Evolutionary conservation across 1,140 invertebrate species (phyloP).

Genomic region (Drosophila pseudoobscura): DNA sequence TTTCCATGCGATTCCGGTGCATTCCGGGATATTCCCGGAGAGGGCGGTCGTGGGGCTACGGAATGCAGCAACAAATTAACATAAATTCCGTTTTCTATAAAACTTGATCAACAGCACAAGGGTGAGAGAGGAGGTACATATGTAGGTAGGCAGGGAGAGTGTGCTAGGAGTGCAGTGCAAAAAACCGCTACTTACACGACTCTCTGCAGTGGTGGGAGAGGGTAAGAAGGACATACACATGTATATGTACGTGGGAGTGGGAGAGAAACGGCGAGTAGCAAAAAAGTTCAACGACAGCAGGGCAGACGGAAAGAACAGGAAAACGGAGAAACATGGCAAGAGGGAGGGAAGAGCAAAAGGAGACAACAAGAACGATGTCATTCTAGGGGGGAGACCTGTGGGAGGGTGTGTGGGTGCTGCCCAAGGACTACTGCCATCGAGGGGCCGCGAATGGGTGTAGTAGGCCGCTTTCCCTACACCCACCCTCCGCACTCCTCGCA

Average conservation of each 20-base stretch:
- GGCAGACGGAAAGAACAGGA: too few species aligned
- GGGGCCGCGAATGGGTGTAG: neutral
- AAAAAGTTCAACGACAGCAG: too few species aligned
- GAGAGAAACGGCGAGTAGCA: neutral
- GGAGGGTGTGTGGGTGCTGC: too few species aligned
- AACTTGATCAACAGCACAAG: too few species aligned
- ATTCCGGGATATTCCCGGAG: too few species aligned
- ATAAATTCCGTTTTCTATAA: constrained; percentile 64
- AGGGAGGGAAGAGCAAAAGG: neutral
- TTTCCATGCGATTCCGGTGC: too few species aligned
- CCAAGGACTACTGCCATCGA: neutral
- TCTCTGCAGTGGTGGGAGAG: neutral
- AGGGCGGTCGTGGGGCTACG: constrained; percentile 8
- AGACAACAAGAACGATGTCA: constrained; percentile 4
- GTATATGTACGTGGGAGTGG: neutral
- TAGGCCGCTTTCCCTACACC: constrained; percentile 54
- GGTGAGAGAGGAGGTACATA: constrained; percentile 26
- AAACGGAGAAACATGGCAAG: too few species aligned
- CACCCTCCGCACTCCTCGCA: constrained; percentile 49
- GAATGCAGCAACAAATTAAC: constrained; percentile 73
- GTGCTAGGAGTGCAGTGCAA: neutral
- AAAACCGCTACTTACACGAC: constrained; percentile 36
- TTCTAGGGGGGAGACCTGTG: too few species aligned
- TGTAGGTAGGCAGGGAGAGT: constrained; percentile 14
- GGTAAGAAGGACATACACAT: neutral